Base-by-base conservation (phyloP, 2,888 invertebrate genomes). In the Hyalella azteca region DNA sequence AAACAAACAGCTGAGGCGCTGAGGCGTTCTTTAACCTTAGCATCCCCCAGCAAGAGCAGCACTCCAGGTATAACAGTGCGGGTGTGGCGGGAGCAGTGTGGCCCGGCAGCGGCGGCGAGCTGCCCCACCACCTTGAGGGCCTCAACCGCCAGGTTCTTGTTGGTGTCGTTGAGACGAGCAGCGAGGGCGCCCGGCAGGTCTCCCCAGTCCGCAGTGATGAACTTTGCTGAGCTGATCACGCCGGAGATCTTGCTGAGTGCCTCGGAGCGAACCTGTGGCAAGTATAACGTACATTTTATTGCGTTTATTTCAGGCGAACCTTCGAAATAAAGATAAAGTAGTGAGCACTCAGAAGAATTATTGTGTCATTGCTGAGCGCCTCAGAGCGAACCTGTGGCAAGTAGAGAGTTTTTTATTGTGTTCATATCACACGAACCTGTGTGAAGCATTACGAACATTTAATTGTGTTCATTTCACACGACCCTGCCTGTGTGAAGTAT, bases 131-230 rank as follows among this genome's bases (percentile, higher is more conserved):
- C 93, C 80, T 92, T 92, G 66, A 97, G 88, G 0, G 97, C 92
- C 22, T 92, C 92, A 86, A 94, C 94, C 0, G 95, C 95, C 85
- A 98, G 91, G 88, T 95, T 96, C 36, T 95, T 95, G 89, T 98
- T 98, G 73, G 96, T 95, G 87, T 98, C 98, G 0, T 93, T 89
- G 22, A 97, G 89, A 0, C 97, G 90, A 0, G 91, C 91, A 0
- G 92, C 92, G 15, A 98, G 88, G 0, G 93, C 93, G 78, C 93
- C 92, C 0, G 95, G 94, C 49, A 97, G 88, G 87, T 95, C 95
- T 0, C 96, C 96, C 54, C 98, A 90, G 22, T 92, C 92, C 0
- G 94, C 89, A 86, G 94, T 95, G 84, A 98, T 94, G 11, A 94
- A 91, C 85, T 94, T 93, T 0, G 94, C 93, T 78, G 93, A 94